phyloP scores from a whole-genome alignment of 2,113 vertebrate species.

The Emydocephalus ijimae region DNA sequence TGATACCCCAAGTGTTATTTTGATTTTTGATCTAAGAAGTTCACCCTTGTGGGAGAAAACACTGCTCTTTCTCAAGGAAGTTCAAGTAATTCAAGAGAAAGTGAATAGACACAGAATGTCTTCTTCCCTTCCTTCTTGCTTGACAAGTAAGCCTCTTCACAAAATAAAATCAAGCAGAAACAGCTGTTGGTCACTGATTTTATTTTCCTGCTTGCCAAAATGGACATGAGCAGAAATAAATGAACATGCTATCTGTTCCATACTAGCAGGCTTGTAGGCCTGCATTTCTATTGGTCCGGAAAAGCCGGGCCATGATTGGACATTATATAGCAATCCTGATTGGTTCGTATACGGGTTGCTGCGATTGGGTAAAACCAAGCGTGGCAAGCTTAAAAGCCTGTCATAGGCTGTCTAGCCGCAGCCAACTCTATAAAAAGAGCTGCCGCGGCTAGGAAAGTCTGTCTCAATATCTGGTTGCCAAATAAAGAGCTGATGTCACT shows the following conservation, averaged over 20 bases:
- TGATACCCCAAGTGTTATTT: background rate
- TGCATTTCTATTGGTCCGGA: no score
- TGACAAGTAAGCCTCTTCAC: background rate
- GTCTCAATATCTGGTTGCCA: no score
- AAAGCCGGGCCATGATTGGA: no score
- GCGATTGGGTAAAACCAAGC: no score
- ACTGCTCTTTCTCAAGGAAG: background rate
- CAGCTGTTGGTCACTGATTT: background rate
- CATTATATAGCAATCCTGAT: no score
- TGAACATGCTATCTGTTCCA: background rate
- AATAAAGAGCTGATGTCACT: no score
- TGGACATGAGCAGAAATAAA: background rate
- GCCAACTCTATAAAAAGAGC: no score
- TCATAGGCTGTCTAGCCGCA: no score
- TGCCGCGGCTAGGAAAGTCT: no score
- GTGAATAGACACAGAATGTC: background rate
- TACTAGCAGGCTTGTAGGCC: no score
- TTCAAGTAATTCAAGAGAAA: slow-evolving; percentile 14
- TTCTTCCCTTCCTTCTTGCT: background rate
- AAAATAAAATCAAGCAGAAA: background rate
- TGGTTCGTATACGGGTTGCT: no score
- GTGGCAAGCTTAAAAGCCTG: no score
- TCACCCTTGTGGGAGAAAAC: background rate
- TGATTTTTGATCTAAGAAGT: background rate
- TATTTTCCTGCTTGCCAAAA: background rate